Evolutionary conservation across 2,797 vertebrate species (phyloP).

Genomic region (Chaetodon trifasciatus): DNA sequence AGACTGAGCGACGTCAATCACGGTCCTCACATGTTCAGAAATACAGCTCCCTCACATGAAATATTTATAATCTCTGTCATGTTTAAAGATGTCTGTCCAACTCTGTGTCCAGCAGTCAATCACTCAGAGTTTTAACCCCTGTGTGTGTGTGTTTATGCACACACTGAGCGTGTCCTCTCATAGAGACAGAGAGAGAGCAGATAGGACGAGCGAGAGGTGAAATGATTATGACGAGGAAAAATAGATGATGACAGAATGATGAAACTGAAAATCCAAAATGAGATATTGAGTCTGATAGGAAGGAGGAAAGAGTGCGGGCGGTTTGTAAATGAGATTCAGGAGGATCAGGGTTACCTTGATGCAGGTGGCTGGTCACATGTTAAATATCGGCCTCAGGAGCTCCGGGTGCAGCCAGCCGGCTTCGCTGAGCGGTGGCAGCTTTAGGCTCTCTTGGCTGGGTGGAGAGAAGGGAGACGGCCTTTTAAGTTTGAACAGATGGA

Average conservation of each 20-base stretch:
- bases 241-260: background rate
- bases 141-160: background rate
- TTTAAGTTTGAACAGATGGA: no score
- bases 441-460: no score
- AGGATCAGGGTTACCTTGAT: background rate
- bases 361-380: no score
- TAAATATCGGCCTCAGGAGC: no score
- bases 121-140: background rate
- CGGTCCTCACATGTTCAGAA: slow-evolving; percentile 9
- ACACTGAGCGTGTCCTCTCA: background rate
- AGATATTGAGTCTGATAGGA: background rate
- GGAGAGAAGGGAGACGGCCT: no score
- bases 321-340: no score
- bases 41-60: slow-evolving; percentile 2
- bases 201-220: background rate
- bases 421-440: no score
- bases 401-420: no score
- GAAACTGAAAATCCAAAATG: background rate
- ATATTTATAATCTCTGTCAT: slow-evolving; percentile 13
- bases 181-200: background rate
- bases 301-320: background rate
- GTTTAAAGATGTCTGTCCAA: background rate
- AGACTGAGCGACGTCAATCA: background rate
- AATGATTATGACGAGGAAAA: background rate
- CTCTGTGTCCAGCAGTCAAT: background rate